Percentiles rank a stretch among this genome's conserved stretches.
Conservation (phyloP, 1,140 invertebrate genomes). For the Diprion similis region DNA sequence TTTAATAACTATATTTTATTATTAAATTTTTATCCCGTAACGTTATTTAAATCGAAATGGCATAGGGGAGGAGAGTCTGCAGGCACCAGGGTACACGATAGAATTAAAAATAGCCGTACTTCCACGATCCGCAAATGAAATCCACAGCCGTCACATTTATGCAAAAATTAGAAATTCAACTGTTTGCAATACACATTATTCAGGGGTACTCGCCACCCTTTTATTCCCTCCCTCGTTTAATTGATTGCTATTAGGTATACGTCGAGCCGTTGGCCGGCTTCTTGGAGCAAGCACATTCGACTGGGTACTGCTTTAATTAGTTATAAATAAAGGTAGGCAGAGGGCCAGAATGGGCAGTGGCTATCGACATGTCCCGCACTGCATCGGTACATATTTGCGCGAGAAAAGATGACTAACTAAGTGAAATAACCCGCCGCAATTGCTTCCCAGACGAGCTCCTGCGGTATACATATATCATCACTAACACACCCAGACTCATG, state of each 20-base stretch:
- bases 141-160: no score
- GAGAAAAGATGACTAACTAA: not conserved
- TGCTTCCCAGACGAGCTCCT: not conserved
- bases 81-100: no score
- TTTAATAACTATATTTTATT: not conserved
- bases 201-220: not conserved
- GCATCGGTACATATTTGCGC: not conserved
- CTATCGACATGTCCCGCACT: constrained; percentile 36
- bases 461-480: not conserved
- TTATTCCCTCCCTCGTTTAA: not conserved
- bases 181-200: no score
- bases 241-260: constrained; percentile 6
- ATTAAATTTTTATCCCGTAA: no score
- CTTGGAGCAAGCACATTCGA: constrained; percentile 33
- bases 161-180: no score
- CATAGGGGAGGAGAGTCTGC: no score
- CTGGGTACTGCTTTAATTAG: constrained; percentile 50
- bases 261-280: constrained; percentile 37
- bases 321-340: constrained; percentile 57
- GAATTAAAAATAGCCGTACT: no score
- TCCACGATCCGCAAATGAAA: no score
- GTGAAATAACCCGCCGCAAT: not conserved
- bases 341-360: constrained; percentile 44
- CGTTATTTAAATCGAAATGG: no score
- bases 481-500: not conserved